phyloP scores from a whole-genome alignment of 2,797 vertebrate genomes.

The Coccyzus lansbergi region DNA sequence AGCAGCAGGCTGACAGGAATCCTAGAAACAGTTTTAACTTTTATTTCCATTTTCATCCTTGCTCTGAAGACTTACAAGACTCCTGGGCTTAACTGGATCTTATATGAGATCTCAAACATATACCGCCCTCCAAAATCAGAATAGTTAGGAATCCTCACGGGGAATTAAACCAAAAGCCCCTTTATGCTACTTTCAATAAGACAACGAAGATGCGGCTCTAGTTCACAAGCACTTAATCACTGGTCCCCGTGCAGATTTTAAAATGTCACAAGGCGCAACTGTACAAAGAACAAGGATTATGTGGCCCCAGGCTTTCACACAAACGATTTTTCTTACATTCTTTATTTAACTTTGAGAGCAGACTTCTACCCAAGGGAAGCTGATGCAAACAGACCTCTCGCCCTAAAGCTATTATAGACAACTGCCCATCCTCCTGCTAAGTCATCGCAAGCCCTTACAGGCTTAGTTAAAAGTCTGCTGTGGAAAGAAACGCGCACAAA shows the following conservation, averaged over 20 bases:
- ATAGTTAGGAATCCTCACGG: not conserved
- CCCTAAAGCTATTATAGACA: not conserved
- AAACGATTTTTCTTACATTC: not conserved
- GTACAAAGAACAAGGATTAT: not conserved
- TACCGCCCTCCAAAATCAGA: not conserved
- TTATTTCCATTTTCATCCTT: not conserved
- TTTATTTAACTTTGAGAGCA: not conserved
- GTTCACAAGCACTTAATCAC: not conserved
- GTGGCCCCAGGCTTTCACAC: not conserved
- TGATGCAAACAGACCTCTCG: not conserved
- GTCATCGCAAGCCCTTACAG: not conserved
- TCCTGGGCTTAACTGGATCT: not conserved
- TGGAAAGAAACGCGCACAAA: fast-evolving
- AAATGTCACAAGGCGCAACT: not conserved
- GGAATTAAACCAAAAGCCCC: not conserved
- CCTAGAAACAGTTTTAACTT: not conserved
- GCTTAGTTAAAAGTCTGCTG: not conserved
- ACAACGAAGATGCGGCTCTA: not conserved
- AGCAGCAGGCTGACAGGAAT: not conserved
- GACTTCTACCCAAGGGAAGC: not conserved
- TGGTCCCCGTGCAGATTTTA: not conserved
- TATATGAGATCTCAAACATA: not conserved
- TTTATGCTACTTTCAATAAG: not conserved
- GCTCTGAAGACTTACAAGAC: not conserved
- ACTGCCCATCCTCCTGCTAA: not conserved